These are phyloP conservation scores for Lasiurus cinereus DNA, from an alignment of 2,113 vertebrate species.

Conservation along the genomic window DNA sequence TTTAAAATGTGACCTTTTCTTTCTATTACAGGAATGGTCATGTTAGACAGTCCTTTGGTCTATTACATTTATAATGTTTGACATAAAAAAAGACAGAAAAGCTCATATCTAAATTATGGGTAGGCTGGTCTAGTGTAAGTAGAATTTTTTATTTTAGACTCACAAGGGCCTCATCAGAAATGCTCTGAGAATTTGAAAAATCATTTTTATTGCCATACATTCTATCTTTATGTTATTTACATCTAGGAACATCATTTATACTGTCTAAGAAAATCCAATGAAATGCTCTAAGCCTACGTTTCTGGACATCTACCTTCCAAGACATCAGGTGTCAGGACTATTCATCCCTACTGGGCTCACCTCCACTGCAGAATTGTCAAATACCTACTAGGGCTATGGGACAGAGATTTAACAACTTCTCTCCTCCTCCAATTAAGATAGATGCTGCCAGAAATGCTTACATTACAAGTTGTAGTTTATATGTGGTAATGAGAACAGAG, in stretches of 20 bases:
- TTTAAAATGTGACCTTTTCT: neutral
- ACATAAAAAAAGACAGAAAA: neutral
- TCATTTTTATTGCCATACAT: neutral
- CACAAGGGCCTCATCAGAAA: neutral
- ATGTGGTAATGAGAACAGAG: neutral
- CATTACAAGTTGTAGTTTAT: neutral
- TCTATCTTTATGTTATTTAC: conserved; percentile 1
- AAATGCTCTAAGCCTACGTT: neutral
- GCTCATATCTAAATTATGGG: neutral
- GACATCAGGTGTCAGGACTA: neutral
- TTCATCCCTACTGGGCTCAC: neutral
- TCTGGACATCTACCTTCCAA: conserved; percentile 26
- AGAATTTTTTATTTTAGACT: neutral
- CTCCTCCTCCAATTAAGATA: neutral
- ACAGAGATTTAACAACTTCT: neutral
- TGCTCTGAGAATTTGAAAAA: neutral
- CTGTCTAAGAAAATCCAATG: neutral
- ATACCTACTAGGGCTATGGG: neutral
- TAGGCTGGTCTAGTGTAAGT: neutral
- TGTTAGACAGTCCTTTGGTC: neutral
- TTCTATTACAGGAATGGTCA: neutral
- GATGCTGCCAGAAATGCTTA: neutral
- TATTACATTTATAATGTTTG: conserved; percentile 5
- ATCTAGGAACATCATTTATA: neutral
- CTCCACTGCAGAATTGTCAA: neutral